Evolutionary conservation across 2,113 vertebrate genomes (phyloP).

Genomic region (Channa maculata): DNA sequence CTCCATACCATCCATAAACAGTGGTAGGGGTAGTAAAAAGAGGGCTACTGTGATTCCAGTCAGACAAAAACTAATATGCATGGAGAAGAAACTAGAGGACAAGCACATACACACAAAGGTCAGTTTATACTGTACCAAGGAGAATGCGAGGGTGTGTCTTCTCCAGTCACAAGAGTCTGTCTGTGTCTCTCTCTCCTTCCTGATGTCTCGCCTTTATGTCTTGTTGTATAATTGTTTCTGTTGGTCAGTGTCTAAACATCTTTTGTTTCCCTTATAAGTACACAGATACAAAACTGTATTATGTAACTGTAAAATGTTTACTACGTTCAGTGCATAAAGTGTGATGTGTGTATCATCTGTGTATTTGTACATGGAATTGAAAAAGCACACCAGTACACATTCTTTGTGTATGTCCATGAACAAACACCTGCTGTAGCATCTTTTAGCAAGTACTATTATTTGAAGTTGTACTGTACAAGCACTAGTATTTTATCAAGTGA

Average conservation of each 20-base stretch:
- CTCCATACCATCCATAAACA: too few species aligned
- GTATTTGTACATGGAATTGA: not conserved
- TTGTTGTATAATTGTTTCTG: slow-evolving; percentile 25
- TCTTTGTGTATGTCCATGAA: not conserved
- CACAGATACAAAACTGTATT: not conserved
- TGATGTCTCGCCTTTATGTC: slow-evolving; percentile 67
- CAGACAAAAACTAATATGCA: slow-evolving; percentile 9
- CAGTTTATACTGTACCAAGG: slow-evolving; percentile 11
- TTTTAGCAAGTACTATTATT: not conserved
- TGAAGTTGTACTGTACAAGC: too few species aligned
- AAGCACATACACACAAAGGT: slow-evolving; percentile 5
- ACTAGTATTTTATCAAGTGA: too few species aligned
- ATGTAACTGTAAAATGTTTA: slow-evolving; percentile 2
- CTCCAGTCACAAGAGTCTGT: slow-evolving; percentile 55
- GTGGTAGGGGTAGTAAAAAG: too few species aligned
- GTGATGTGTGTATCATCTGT: not conserved
- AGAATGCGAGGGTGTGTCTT: slow-evolving; percentile 53
- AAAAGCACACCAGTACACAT: not conserved
- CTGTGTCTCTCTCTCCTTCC: slow-evolving; percentile 67
- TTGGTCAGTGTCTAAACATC: not conserved
- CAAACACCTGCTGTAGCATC: not conserved
- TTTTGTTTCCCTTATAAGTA: not conserved
- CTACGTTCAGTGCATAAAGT: too few species aligned
- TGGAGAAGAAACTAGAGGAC: slow-evolving; percentile 7
- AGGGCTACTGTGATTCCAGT: not conserved